Evolutionary conservation across 2,888 invertebrate species (phyloP).

Genomic region (Bruchidius siliquastri): DNA sequence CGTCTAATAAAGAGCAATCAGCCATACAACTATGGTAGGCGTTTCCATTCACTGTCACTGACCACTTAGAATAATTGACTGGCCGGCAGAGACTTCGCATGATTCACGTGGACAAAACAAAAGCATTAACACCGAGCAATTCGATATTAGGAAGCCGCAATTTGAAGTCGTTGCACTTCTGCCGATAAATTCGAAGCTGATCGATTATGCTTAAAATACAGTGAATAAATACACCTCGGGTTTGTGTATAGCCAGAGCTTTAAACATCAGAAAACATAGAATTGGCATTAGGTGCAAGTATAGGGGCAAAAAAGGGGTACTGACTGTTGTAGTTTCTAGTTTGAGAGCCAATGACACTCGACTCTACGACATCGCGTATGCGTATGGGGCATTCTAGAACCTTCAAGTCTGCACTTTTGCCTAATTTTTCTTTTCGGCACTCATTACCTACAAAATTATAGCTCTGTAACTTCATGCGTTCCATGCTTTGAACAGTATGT

Average conservation of each 20-base stretch:
- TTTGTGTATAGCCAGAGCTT: no score
- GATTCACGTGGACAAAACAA: not conserved
- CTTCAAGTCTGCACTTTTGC: no score
- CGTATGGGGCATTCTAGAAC: no score
- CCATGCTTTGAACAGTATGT: not conserved
- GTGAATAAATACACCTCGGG: no score
- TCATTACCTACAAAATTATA: not conserved
- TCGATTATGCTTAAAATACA: no score
- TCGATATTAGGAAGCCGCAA: not conserved
- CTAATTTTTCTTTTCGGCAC: not conserved
- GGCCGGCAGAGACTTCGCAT: not conserved
- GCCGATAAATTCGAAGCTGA: no score
- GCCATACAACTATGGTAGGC: slow-evolving; percentile 25
- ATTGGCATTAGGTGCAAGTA: no score
- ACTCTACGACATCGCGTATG: no score
- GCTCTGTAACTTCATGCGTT: not conserved
- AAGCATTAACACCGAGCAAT: not conserved
- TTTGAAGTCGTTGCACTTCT: not conserved
- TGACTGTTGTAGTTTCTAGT: no score
- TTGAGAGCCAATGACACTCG: no score
- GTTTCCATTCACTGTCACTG: slow-evolving; percentile 20
- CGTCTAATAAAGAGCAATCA: slow-evolving; percentile 27
- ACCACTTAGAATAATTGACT: not conserved
- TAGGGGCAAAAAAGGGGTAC: no score
- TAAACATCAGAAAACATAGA: no score